Conservation (phyloP, 2,888 invertebrate species). For the Lasioglossum pauxillum region DNA sequence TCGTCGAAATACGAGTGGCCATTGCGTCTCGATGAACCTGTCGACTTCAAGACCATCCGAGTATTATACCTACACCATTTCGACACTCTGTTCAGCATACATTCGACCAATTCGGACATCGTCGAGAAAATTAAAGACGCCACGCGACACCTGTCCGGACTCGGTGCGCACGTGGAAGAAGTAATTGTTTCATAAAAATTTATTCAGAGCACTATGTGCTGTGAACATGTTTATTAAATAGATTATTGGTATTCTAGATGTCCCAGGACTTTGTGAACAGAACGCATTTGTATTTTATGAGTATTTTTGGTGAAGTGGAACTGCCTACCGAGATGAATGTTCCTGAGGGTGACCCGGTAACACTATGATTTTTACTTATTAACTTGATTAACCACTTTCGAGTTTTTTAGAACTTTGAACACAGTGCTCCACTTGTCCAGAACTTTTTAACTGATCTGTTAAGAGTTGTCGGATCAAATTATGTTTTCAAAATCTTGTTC, state of each 20-base stretch:
- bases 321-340: not conserved
- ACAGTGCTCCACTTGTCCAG: not conserved
- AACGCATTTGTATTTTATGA: conserved; percentile 64
- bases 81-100: conserved; percentile 85
- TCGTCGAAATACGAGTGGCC: conserved; percentile 84
- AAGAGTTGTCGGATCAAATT: not conserved
- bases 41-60: conserved; percentile 85
- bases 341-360: conserved; percentile 4
- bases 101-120: conserved; percentile 86
- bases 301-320: fast-evolving
- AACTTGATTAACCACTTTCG: not conserved
- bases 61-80: conserved; percentile 89
- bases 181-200: conserved; percentile 75
- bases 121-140: conserved; percentile 85
- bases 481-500: not conserved
- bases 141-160: conserved; percentile 85
- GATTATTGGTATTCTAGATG: conserved; percentile 64
- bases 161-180: conserved; percentile 83
- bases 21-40: conserved; percentile 85
- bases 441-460: too few species aligned
- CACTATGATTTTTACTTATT: not conserved
- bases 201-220: not conserved
- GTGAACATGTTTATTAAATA: not conserved
- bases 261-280: conserved; percentile 85
- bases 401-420: not conserved